Percentiles rank a stretch among this genome's conserved stretches.
phyloP scores from a whole-genome alignment of 2,113 vertebrate species.

The Cephalopholis sonnerati region DNA sequence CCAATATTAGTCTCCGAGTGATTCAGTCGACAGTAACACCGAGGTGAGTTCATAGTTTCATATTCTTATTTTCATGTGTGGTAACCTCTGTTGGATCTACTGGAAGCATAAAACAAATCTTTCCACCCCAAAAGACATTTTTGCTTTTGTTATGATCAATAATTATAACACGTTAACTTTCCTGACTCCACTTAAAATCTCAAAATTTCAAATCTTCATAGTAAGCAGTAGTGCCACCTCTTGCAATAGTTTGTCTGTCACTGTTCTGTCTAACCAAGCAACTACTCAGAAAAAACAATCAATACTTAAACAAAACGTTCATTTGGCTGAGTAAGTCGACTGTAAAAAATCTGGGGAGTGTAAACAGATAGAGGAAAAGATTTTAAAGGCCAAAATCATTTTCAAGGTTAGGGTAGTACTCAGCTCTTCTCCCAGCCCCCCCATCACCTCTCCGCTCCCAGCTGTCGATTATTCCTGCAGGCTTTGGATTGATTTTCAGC shows the following conservation, averaged over 20 bases:
- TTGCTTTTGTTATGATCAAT: neutral
- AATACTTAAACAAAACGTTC: conserved; percentile 40
- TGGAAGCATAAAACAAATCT: neutral
- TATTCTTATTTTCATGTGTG: neutral
- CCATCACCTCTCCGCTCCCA: neutral
- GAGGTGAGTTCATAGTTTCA: conserved; percentile 57
- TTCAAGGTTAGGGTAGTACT: conserved; percentile 54
- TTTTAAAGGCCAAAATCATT: conserved; percentile 57
- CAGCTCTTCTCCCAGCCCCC: neutral
- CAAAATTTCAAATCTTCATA: neutral
- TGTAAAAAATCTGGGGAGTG: conserved; percentile 23
- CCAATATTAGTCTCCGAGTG: conserved; percentile 26
- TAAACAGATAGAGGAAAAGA: conserved; percentile 45
- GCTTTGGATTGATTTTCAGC: conserved; percentile 78
- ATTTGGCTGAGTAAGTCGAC: conserved; percentile 31
- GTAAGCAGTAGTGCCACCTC: neutral
- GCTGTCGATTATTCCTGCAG: conserved; percentile 75
- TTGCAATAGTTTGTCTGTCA: neutral
- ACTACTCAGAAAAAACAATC: conserved; percentile 42
- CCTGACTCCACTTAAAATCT: neutral
- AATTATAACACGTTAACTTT: neutral
- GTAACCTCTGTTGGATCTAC: neutral
- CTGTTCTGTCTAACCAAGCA: neutral
- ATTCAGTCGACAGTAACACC: conserved; percentile 32
- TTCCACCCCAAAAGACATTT: neutral